Evolutionary conservation across 2,888 invertebrate species (phyloP).

Genomic region (Parnassius orleans): DNA sequence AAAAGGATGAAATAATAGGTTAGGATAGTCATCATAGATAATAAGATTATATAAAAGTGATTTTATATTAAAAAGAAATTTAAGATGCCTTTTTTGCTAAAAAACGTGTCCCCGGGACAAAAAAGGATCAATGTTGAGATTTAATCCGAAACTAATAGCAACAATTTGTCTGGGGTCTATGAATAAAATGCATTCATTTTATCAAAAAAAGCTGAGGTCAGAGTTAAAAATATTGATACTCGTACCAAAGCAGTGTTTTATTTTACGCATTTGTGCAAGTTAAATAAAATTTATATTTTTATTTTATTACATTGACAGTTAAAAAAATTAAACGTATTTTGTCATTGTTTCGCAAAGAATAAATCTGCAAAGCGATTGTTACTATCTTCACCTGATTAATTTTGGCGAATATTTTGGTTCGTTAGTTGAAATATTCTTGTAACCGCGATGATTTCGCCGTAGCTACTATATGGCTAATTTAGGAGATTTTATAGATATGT

Average conservation of each 20-base stretch:
- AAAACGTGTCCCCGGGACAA: conserved; percentile 51
- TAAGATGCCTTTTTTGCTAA: conserved; percentile 40
- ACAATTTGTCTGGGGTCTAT: conserved; percentile 54
- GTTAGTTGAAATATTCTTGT: too few relatives aligned
- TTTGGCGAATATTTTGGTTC: too few relatives aligned
- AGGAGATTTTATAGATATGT: too few relatives aligned
- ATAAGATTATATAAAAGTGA: conserved; percentile 48
- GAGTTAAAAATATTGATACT: conserved; percentile 6
- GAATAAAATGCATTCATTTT: conserved; percentile 27
- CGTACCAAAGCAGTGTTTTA: background rate
- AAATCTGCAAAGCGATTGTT: too few relatives aligned
- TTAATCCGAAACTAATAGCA: conserved; percentile 71
- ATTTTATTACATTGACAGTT: too few relatives aligned
- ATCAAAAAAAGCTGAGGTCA: conserved; percentile 11
- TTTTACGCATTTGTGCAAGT: too few relatives aligned
- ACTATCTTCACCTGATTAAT: too few relatives aligned
- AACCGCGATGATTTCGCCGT: too few relatives aligned
- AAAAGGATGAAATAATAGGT: conserved; percentile 38
- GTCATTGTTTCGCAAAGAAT: too few relatives aligned
- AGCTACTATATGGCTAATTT: too few relatives aligned
- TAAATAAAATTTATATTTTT: too few relatives aligned
- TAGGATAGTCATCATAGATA: conserved; percentile 39
- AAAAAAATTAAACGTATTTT: too few relatives aligned
- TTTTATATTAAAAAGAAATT: conserved; percentile 56
- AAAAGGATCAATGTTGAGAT: conserved; percentile 54